Base-by-base conservation (phyloP, 2,888 invertebrate genomes). In the Xanthostigma xanthostigma region DNA sequence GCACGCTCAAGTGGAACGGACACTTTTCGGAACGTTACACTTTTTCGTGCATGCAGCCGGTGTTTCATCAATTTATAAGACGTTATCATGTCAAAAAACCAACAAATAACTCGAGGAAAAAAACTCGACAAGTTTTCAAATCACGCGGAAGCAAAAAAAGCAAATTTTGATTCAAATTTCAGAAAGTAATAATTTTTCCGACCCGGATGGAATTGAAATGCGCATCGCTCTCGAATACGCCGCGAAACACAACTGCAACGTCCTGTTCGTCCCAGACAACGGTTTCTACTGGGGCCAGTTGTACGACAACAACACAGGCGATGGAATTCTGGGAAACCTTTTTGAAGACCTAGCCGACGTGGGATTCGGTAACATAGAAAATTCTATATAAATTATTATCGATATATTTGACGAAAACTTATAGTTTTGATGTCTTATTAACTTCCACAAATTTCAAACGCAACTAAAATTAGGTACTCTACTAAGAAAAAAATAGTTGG, bases 201-300 rank as follows among this genome's bases (percentile, higher is more conserved):
- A 51, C 14, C 47, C 56, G 34, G 77, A 78, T 62, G 83, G 82
- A 4, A 71, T 73, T 0, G 74, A 75, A 61, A 63, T 76, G 48
- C 63, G 68, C 53, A 63, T 74, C 12, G 64, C 69, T 9, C 62
- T 73, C 36, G 70, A 72, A 56, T 74, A 72, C 64, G 65, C 74
- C 14, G 62, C 64, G 41, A 60, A 63, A 46, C 63, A 63, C 46
- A 75, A 75, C 53, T 69, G 71, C 55, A 68, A 68, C 0, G 58
- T 71, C 6, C 52, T 61, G 45, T 62, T 70, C 17, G 57, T 64
- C 10, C 52, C 64, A 56, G 80, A 79, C 54, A 74, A 78, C 46
- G 67, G 65, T 37, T 64, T 74, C 27, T 72, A 77, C 59, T 83
- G 83, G 82, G 83, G 84, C 8, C 73, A 74, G 52, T 70, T 81